phyloP scores from a whole-genome alignment of 2,113 vertebrate genomes.

The Podarcis raffonei region DNA sequence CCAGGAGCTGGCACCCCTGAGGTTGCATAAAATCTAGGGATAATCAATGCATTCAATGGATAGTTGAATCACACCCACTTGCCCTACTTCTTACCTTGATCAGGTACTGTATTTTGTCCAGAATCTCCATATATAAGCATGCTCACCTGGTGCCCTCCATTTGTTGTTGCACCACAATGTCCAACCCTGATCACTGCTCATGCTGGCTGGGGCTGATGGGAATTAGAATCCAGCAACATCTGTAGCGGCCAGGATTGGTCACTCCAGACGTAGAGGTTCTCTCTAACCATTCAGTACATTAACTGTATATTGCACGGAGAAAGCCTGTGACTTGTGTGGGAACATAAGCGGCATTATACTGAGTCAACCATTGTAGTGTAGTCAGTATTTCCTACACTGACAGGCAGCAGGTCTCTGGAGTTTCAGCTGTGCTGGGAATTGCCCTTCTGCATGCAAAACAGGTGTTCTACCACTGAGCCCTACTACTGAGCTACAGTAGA shows the following conservation, averaged over 20 bases:
- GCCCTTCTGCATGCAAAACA: too few species aligned
- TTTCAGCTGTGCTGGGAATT: too few species aligned
- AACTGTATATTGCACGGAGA: background rate
- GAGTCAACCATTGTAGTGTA: background rate
- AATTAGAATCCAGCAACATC: background rate
- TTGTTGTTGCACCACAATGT: background rate
- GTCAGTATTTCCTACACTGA: too few species aligned
- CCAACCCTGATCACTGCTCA: background rate
- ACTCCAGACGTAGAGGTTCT: background rate
- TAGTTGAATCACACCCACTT: background rate
- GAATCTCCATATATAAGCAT: background rate
- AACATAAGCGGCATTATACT: background rate
- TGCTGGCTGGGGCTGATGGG: background rate
- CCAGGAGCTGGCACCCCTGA: background rate
- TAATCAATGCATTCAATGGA: background rate
- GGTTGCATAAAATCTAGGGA: background rate
- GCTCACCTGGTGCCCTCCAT: background rate
- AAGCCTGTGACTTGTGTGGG: background rate
- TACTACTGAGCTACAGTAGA: background rate
- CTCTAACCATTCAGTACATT: background rate
- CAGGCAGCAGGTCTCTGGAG: too few species aligned
- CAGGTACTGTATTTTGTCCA: background rate
- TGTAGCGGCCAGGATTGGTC: background rate
- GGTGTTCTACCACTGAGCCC: background rate
- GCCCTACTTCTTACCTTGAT: background rate